phyloP scores from a whole-genome alignment of 1,140 invertebrate species.

The Ostrea edulis region DNA sequence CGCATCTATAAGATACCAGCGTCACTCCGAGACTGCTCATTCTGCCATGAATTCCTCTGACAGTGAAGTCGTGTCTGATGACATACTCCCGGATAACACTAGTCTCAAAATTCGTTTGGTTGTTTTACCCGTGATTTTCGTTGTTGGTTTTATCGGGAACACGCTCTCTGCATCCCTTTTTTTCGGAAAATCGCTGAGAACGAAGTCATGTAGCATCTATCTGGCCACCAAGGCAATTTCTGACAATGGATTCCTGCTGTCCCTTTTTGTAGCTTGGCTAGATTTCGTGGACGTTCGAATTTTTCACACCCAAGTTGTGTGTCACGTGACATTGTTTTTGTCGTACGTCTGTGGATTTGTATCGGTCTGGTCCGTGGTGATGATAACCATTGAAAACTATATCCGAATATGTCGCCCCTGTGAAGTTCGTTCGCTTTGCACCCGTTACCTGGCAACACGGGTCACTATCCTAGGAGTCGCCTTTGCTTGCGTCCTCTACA shows the following conservation, averaged over 20 bases:
- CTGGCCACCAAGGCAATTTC: slow-evolving; percentile 60
- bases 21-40: background rate
- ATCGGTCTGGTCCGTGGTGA: slow-evolving; percentile 76
- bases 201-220: slow-evolving; percentile 65
- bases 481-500: slow-evolving; percentile 65
- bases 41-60: background rate
- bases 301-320: slow-evolving; percentile 68
- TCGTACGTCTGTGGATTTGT: slow-evolving; percentile 74
- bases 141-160: slow-evolving; percentile 65
- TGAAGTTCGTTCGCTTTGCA: slow-evolving; percentile 66
- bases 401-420: slow-evolving; percentile 73
- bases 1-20: background rate
- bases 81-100: background rate
- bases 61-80: background rate
- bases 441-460: slow-evolving; percentile 62
- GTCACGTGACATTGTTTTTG: slow-evolving; percentile 73
- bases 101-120: slow-evolving; percentile 39
- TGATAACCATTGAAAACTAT: slow-evolving; percentile 68
- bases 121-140: slow-evolving; percentile 62
- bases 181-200: slow-evolving; percentile 51
- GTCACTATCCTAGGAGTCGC: slow-evolving; percentile 55
- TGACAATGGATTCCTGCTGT: slow-evolving; percentile 61
- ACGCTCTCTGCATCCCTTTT: slow-evolving; percentile 56
- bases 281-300: slow-evolving; percentile 79
- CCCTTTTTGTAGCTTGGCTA: slow-evolving; percentile 80